A percentile compares a stretch with the other conserved stretches of the same genome.
phyloP scores from a whole-genome alignment of 2,113 vertebrate species.

The Rhinolophus sinicus region DNA sequence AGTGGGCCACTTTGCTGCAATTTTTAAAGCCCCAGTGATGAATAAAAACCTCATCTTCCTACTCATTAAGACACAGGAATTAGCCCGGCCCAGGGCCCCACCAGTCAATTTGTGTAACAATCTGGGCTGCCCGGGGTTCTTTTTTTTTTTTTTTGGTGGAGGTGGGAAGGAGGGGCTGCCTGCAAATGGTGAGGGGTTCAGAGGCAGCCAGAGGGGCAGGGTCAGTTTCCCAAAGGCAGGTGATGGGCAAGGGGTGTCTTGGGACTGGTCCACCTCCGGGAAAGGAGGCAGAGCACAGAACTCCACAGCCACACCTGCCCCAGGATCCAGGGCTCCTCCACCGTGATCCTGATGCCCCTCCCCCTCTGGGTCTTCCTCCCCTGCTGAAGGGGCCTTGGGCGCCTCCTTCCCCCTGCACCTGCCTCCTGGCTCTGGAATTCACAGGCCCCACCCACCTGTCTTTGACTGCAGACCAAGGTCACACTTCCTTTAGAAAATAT shows the following conservation, averaged over 20 bases:
- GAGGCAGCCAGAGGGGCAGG: background rate
- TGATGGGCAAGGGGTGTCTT: background rate
- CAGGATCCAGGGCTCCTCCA: background rate
- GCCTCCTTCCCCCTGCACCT: background rate
- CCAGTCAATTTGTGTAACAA: conserved; percentile 74
- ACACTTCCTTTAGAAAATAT: conserved; percentile 1
- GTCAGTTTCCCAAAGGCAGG: background rate
- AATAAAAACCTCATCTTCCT: conserved; percentile 82
- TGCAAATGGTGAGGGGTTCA: background rate
- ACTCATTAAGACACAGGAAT: conserved; percentile 81
- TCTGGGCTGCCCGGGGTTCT: conserved; percentile 39
- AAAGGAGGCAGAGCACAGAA: background rate
- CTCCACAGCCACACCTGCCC: background rate
- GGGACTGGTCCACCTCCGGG: background rate
- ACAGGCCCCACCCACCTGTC: background rate
- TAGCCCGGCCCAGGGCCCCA: conserved; percentile 60
- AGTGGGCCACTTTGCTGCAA: conserved; percentile 81
- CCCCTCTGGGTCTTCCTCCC: background rate
- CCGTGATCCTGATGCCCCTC: background rate
- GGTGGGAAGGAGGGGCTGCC: background rate
- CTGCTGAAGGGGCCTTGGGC: background rate
- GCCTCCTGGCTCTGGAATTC: background rate
- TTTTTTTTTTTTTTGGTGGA: background rate
- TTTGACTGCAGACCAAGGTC: conserved; percentile 1
- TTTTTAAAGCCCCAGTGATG: conserved; percentile 83